phyloP scores from a whole-genome alignment of 2,113 vertebrate genomes.

The Tinamus guttatus region DNA sequence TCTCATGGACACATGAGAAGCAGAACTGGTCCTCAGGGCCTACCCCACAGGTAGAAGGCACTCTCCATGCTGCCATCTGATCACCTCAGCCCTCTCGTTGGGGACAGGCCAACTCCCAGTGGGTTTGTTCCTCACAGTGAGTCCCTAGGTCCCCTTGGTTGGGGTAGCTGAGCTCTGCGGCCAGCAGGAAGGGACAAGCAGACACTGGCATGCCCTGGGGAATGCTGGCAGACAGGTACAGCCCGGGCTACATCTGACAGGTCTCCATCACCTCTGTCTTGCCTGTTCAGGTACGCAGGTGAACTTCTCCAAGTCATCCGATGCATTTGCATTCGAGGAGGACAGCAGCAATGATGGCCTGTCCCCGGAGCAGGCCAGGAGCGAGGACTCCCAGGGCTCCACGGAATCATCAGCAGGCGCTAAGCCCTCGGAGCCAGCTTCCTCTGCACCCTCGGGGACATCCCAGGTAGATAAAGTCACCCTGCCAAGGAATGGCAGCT shows the following conservation, averaged over 20 bases:
- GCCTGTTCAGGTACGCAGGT: conserved; percentile 81
- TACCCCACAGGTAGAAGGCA: neutral
- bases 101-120: neutral
- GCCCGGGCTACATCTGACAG: neutral
- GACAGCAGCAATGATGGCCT: conserved; percentile 94
- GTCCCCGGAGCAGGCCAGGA: conserved; percentile 88
- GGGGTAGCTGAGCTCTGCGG: no score
- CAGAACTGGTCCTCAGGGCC: neutral
- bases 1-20: neutral
- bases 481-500: neutral
- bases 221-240: neutral
- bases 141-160: no score
- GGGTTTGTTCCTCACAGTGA: neutral
- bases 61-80: neutral
- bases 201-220: neutral
- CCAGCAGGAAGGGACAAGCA: neutral
- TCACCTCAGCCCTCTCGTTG: neutral
- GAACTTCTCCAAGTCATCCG: conserved; percentile 86
- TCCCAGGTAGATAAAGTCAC: conserved; percentile 78
- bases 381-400: conserved; percentile 86
- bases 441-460: conserved; percentile 68
- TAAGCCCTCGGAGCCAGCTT: conserved; percentile 76
- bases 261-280: neutral
- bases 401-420: conserved; percentile 76
- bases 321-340: conserved; percentile 94